These are phyloP conservation scores for Danio aesculapii DNA, from an alignment of 2,797 vertebrate genomes.

Conservation along the genomic window DNA sequence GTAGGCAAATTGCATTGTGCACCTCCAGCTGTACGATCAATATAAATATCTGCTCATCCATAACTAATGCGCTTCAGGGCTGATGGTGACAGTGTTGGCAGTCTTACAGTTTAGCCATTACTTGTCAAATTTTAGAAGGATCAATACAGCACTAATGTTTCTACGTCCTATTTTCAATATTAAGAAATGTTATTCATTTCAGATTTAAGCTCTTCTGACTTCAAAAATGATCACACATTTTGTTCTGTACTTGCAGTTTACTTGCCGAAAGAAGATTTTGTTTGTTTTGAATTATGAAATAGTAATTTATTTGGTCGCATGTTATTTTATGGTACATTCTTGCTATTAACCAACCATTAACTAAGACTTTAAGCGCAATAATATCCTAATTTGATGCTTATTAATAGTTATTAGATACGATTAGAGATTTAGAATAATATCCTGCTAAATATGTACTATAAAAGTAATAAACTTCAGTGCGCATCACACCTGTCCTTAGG, in stretches of 20 bases:
- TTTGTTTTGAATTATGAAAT: not conserved
- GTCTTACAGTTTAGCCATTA: not conserved
- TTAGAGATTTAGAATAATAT: no score
- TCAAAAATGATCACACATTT: not conserved
- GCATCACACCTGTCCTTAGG: no score
- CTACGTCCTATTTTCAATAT: not conserved
- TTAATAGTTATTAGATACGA: no score
- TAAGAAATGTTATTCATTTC: no score
- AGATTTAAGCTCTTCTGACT: not conserved
- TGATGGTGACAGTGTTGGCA: not conserved
- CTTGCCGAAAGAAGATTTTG: not conserved
- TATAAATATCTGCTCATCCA: not conserved
- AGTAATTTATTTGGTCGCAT: not conserved
- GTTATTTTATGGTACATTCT: no score
- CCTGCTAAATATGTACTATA: no score
- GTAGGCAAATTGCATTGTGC: not conserved
- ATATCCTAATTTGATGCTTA: no score
- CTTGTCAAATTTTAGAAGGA: not conserved
- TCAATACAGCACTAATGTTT: not conserved
- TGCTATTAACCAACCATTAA: no score
- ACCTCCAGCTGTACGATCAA: slow-evolving; percentile 6
- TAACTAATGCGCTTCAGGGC: slow-evolving; percentile 1
- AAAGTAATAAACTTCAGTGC: no score
- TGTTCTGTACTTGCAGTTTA: not conserved
- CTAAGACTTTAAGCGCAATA: no score